Evolutionary conservation across 2,113 vertebrate genomes (phyloP), one percentile per base, ranked within the genome.

Genomic region (Plotosus lineatus): DNA sequence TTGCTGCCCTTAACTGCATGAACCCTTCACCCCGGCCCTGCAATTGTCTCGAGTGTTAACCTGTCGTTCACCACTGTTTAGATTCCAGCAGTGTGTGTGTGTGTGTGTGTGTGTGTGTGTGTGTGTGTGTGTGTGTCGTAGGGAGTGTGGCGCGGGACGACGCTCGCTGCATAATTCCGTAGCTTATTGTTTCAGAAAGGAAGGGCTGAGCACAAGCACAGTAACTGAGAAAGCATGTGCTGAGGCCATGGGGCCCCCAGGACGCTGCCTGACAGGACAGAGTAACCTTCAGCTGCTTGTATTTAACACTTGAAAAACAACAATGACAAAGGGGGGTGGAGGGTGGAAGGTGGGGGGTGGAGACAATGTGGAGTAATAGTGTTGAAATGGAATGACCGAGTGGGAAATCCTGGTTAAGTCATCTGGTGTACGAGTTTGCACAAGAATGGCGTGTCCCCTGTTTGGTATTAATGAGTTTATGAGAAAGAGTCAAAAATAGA

Each of bases 181-280:
- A 85, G 91, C 92, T 95, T 92, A 97, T 98, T 98, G 96, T 99
- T 97, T 97, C 92, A 92, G 88, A 90, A 88, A 95, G 97, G 97
- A 99, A 99, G 94, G 80, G 83, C 76, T 89, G 93, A 94, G 94
- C 94, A 95, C 98, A 98, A 98, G 97, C 96, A 97, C 89, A 83
- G 91, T 94, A 93, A 93, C 91, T 90, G 91, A 93, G 92, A 94
- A 93, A 94, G 92, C 93, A 93, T 94, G 92, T 94, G 93, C 91
- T 79, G 81, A 76, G 88, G 87, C 87, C 68, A 33, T 38, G 0
- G 85, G 84, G 85, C 85, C 77, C 77, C 82, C 55, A 50, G 82
- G 86, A 90, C 87, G 87, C 91, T 90, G 85, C 88, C 84, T 12
- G 53, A 85, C 69, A 55, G 88, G 79, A 90, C 90, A 85, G 83